Evolutionary conservation across 2,888 invertebrate genomes (phyloP).

Genomic region (Druceiella hillmani): DNA sequence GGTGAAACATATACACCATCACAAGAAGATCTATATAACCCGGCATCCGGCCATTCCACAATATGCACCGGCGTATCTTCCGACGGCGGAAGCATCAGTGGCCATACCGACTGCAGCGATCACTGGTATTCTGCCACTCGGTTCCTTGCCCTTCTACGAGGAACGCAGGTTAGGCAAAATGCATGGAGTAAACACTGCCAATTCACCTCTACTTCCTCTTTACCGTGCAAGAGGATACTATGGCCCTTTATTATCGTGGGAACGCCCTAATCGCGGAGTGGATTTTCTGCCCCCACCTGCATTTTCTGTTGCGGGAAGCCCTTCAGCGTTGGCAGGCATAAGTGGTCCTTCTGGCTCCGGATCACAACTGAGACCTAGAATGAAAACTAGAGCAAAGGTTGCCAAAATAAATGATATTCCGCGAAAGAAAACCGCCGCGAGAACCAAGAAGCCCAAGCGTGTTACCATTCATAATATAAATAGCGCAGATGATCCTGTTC

Average conservation of each 20-base stretch:
- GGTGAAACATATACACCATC: slow-evolving; percentile 51
- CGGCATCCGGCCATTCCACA: slow-evolving; percentile 45
- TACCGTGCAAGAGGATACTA: slow-evolving; percentile 47
- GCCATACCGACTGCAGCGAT: slow-evolving; percentile 37
- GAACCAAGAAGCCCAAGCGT: slow-evolving; percentile 40
- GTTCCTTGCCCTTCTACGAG: slow-evolving; percentile 37
- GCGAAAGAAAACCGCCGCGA: slow-evolving; percentile 33
- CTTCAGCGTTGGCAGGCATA: slow-evolving; percentile 31
- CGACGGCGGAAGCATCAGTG: slow-evolving; percentile 41
- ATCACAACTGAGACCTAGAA: slow-evolving; percentile 33
- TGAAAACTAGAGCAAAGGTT: slow-evolving; percentile 40
- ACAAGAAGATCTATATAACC: slow-evolving; percentile 50
- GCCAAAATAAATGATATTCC: slow-evolving; percentile 37
- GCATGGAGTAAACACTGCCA: slow-evolving; percentile 28
- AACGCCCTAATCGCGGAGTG: slow-evolving; percentile 39
- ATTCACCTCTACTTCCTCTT: slow-evolving; percentile 41
- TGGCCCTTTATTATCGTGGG: slow-evolving; percentile 37
- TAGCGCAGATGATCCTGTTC: slow-evolving; percentile 34
- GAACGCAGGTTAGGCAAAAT: slow-evolving; percentile 30
- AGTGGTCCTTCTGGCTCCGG: slow-evolving; percentile 24
- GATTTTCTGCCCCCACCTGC: slow-evolving; percentile 31
- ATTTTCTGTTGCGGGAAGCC: slow-evolving; percentile 19
- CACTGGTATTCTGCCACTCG: slow-evolving; percentile 34
- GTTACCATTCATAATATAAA: slow-evolving; percentile 27
- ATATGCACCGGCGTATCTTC: slow-evolving; percentile 45